A percentile compares a stretch with the other conserved stretches of the same genome.
phyloP scores from a whole-genome alignment of 2,797 vertebrate genomes.

The Brachyalestes nurse region DNA sequence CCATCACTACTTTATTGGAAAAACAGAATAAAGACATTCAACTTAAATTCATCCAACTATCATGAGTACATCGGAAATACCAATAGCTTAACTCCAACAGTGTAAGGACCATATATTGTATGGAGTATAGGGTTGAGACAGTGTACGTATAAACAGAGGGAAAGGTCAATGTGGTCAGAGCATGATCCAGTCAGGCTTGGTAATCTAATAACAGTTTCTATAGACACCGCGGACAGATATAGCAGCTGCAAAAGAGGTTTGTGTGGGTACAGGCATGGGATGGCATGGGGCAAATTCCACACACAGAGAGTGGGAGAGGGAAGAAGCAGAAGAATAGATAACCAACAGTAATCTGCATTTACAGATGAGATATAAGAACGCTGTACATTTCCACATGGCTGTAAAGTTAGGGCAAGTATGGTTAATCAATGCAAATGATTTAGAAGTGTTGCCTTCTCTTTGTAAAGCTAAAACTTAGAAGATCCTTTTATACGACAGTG shows the following conservation, averaged over 20 bases:
- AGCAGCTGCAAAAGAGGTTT: constrained; percentile 36
- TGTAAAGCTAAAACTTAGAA: no score
- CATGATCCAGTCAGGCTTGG: constrained; percentile 32
- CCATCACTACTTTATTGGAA: no score
- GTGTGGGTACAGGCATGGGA: constrained; percentile 4
- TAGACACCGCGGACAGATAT: constrained; percentile 57
- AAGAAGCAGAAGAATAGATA: background rate
- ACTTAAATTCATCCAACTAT: background rate
- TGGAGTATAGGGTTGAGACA: background rate
- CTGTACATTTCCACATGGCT: background rate
- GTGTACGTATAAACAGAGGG: constrained; percentile 22
- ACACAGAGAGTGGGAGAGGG: background rate
- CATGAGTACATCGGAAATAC: background rate
- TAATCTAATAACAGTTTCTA: constrained; percentile 63
- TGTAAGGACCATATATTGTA: background rate
- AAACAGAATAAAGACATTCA: no score
- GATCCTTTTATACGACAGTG: no score
- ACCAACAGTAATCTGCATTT: background rate
- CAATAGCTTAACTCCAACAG: background rate
- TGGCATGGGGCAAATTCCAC: constrained; percentile 20
- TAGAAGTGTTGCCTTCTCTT: no score
- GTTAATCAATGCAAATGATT: background rate
- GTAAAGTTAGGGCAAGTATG: background rate
- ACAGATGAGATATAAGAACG: background rate
- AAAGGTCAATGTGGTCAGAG: constrained; percentile 4